phyloP scores from a whole-genome alignment of 2,797 vertebrate species.

The Botia kubotai region DNA sequence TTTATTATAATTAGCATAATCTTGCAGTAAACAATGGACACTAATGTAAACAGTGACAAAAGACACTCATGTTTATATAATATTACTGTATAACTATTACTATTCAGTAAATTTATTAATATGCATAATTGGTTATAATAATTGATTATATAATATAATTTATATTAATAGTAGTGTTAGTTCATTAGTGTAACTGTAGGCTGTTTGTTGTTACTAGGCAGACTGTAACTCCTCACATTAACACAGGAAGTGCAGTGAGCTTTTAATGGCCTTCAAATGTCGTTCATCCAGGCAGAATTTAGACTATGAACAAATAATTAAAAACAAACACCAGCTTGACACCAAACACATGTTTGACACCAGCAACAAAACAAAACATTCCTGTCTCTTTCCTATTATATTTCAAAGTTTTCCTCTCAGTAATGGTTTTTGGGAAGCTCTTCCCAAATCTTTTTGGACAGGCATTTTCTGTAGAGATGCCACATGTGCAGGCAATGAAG shows the following conservation, averaged over 20 bases:
- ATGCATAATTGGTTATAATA: too few relatives aligned
- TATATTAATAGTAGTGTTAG: too few relatives aligned
- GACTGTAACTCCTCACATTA: neutral
- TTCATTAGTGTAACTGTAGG: too few relatives aligned
- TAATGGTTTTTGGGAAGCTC: neutral
- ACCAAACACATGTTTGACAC: neutral
- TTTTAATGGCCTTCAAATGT: neutral
- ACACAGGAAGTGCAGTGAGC: neutral
- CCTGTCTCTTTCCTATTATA: constrained; percentile 2
- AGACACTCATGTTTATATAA: too few relatives aligned
- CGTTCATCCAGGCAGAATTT: neutral
- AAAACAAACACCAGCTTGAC: too few relatives aligned
- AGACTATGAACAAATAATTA: neutral
- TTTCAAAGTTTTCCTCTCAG: constrained; percentile 6
- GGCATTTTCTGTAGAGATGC: constrained; percentile 3
- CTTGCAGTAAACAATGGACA: too few relatives aligned
- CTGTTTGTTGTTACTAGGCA: too few relatives aligned
- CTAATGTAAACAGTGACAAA: too few relatives aligned
- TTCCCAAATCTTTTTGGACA: neutral
- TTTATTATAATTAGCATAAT: too few relatives aligned
- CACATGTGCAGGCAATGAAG: constrained; percentile 12
- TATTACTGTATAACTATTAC: too few relatives aligned
- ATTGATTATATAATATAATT: too few relatives aligned
- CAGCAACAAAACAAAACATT: neutral
- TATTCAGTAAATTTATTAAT: too few relatives aligned